These are phyloP conservation scores for Pteronura brasiliensis DNA, from an alignment of 2,113 vertebrate species.

Conservation along the genomic window DNA sequence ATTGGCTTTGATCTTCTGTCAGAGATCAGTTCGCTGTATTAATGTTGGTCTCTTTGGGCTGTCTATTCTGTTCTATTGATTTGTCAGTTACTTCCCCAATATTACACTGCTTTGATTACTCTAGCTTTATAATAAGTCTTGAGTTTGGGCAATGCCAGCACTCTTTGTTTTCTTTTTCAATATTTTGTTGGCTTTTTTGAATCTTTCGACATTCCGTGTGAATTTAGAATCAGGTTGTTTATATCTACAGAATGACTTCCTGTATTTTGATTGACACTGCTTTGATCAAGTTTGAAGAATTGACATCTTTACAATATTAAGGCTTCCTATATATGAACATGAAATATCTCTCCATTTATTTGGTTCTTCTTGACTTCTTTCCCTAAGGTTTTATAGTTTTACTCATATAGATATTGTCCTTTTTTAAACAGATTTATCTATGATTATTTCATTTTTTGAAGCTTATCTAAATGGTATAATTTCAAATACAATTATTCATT, in stretches of 20 bases:
- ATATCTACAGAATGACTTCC: background rate
- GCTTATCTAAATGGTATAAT: background rate
- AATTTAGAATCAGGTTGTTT: background rate
- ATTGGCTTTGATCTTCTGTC: background rate
- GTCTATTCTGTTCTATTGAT: background rate
- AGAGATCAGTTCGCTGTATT: background rate
- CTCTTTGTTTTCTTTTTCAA: background rate
- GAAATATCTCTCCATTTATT: background rate
- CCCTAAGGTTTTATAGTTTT: background rate
- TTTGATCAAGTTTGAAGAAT: background rate
- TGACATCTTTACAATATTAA: background rate
- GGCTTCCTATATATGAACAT: background rate
- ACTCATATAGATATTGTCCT: background rate
- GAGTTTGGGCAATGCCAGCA: background rate
- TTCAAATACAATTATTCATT: background rate
- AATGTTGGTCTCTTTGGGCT: background rate
- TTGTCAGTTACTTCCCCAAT: background rate
- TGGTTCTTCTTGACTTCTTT: background rate
- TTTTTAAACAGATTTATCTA: background rate
- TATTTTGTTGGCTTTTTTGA: background rate
- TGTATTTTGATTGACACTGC: background rate
- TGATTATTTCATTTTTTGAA: background rate
- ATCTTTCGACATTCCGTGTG: background rate
- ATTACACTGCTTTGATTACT: background rate
- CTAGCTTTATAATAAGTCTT: background rate